Percentiles rank a stretch among this genome's conserved stretches.
phyloP scores from a whole-genome alignment of 2,113 vertebrate genomes.

The Boleophthalmus pectinirostris region DNA sequence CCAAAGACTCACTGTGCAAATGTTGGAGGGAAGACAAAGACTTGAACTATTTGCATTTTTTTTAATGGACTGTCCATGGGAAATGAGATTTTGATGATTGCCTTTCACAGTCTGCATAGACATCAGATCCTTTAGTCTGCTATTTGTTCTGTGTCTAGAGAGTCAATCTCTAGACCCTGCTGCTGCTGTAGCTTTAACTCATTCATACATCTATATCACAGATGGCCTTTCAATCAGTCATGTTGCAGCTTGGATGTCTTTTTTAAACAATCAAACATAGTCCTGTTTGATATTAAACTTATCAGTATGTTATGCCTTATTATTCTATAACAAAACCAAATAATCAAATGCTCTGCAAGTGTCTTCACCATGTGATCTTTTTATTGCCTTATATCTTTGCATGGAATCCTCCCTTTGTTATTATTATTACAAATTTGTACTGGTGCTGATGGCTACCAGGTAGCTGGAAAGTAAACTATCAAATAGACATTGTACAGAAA shows the following conservation, averaged over 20 bases:
- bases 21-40: conserved; percentile 57
- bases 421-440: conserved; percentile 31
- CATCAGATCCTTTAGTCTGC: conserved; percentile 1
- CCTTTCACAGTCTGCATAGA: neutral
- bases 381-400: conserved; percentile 48
- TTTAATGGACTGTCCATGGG: conserved; percentile 46
- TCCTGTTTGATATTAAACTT: conserved; percentile 39
- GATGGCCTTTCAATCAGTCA: conserved; percentile 36
- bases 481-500: conserved; percentile 52
- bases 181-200: conserved; percentile 44
- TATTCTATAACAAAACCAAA: conserved; percentile 60
- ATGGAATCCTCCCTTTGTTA: conserved; percentile 46
- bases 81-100: conserved; percentile 42
- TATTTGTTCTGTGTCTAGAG: conserved; percentile 23
- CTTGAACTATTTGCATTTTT: conserved; percentile 53
- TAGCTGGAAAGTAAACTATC: conserved; percentile 58
- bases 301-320: conserved; percentile 45
- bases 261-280: conserved; percentile 23
- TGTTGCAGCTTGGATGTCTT: neutral
- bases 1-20: conserved; percentile 58
- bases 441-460: conserved; percentile 57
- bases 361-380: conserved; percentile 12
- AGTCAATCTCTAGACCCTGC: conserved; percentile 31
- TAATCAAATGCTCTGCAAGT: conserved; percentile 41
- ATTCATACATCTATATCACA: conserved; percentile 23